phyloP scores from a whole-genome alignment of 2,113 vertebrate genomes.

The Ctenodactylus gundi region DNA sequence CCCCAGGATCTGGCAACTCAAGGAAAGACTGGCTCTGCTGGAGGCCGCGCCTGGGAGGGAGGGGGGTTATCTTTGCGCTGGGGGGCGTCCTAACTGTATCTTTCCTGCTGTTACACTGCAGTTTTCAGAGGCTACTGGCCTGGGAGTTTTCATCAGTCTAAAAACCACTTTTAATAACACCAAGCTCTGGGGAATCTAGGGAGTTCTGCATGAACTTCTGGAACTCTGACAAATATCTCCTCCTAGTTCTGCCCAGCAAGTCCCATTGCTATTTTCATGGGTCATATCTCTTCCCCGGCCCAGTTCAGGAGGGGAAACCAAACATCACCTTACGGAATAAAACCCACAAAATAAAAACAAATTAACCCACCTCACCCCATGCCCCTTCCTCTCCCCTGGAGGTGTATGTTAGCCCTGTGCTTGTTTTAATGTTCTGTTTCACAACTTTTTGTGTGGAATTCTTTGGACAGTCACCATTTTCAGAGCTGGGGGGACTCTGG shows the following conservation, averaged over 20 bases:
- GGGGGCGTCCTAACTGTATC: slow-evolving; percentile 35
- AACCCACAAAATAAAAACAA: slow-evolving; percentile 78
- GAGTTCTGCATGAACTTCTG: neutral
- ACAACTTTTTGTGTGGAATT: slow-evolving; percentile 59
- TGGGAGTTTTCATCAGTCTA: slow-evolving; percentile 68
- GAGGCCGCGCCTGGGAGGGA: neutral
- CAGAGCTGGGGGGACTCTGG: slow-evolving; percentile 6
- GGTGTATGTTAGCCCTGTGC: slow-evolving; percentile 55
- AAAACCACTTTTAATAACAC: slow-evolving; percentile 69
- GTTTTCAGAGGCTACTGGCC: slow-evolving; percentile 36
- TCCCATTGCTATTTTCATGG: slow-evolving; percentile 60
- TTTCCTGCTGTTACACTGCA: slow-evolving; percentile 60
- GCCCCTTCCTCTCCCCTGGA: neutral
- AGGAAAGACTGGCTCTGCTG: neutral
- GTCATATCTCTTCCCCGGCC: slow-evolving; percentile 63
- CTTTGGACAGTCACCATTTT: slow-evolving; percentile 54
- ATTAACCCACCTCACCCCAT: slow-evolving; percentile 37
- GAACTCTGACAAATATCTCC: slow-evolving; percentile 67
- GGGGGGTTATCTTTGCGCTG: slow-evolving; percentile 53
- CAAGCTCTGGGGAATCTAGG: slow-evolving; percentile 39
- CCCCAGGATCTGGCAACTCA: slow-evolving; percentile 48
- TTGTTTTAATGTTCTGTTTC: slow-evolving; percentile 69
- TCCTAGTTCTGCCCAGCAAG: neutral
- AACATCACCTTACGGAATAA: slow-evolving; percentile 72
- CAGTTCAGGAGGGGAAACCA: slow-evolving; percentile 68